These are phyloP conservation scores for Danio tinwini DNA, from an alignment of 2,797 vertebrate species.

Conservation along the genomic window DNA sequence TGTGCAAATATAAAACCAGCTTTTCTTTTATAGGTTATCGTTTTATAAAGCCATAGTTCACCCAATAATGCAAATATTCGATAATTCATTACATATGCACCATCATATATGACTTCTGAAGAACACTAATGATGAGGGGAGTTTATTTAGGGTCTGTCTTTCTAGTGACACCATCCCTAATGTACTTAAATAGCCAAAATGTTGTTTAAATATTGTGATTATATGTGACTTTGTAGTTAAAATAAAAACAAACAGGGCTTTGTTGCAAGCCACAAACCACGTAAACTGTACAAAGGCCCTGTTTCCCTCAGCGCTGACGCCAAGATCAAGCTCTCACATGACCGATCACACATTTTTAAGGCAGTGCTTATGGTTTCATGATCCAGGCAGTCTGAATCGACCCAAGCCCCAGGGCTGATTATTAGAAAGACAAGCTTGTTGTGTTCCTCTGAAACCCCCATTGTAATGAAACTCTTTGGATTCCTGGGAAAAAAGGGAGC, in stretches of 20 bases:
- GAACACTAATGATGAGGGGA: too few species aligned
- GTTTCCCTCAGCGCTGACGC: constrained; percentile 5
- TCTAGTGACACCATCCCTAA: background rate
- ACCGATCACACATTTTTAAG: constrained; percentile 52
- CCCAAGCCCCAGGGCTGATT: constrained; percentile 36
- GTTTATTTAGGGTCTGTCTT: background rate
- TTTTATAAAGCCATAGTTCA: too few species aligned
- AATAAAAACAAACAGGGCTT: background rate
- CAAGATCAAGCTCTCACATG: constrained; percentile 57
- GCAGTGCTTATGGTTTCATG: constrained; percentile 40
- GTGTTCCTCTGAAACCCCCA: constrained; percentile 2
- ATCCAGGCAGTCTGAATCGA: constrained; percentile 12
- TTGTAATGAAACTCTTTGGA: constrained; percentile 26
- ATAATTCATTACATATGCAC: too few species aligned
- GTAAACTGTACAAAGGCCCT: background rate
- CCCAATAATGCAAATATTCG: too few species aligned
- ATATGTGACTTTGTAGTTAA: background rate
- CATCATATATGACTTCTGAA: too few species aligned
- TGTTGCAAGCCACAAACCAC: background rate
- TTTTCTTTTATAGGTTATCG: too few species aligned
- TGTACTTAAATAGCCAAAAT: background rate
- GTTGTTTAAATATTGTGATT: constrained; percentile 1
- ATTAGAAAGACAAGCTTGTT: constrained; percentile 52
- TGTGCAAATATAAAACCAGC: too few species aligned
- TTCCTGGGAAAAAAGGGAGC: constrained; percentile 16